Conservation (phyloP, 2,113 vertebrate genomes). For the Siniperca chuatsi region DNA sequence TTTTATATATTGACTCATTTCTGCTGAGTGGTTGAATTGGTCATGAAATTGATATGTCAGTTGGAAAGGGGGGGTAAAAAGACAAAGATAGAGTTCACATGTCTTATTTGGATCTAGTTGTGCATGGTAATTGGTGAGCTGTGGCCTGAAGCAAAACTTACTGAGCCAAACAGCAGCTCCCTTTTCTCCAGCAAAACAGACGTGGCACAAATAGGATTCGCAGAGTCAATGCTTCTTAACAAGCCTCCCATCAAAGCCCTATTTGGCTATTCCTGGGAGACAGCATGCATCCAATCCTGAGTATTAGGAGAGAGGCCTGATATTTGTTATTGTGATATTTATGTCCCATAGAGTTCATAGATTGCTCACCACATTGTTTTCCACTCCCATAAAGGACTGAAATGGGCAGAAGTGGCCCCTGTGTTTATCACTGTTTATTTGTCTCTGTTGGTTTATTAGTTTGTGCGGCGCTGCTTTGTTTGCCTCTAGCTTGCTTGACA, state of each 20-base stretch:
- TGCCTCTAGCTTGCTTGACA: slow-evolving; percentile 84
- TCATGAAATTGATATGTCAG: slow-evolving; percentile 47
- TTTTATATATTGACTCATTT: slow-evolving; percentile 26
- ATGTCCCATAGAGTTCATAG: slow-evolving; percentile 68
- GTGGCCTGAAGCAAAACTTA: slow-evolving; percentile 55
- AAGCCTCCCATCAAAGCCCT: slow-evolving; percentile 71
- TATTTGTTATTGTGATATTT: slow-evolving; percentile 79
- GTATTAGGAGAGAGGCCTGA: slow-evolving; percentile 63
- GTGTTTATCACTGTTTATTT: slow-evolving; percentile 81
- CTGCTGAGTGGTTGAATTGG: slow-evolving; percentile 15
- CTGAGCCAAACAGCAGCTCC: slow-evolving; percentile 44
- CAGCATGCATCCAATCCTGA: slow-evolving; percentile 59
- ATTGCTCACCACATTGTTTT: slow-evolving; percentile 77
- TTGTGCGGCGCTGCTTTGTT: slow-evolving; percentile 76
- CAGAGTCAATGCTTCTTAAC: slow-evolving; percentile 67
- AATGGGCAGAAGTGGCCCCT: slow-evolving; percentile 72
- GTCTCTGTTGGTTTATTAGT: slow-evolving; percentile 82
- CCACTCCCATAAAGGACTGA: slow-evolving; percentile 66
- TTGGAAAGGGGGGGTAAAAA: not conserved
- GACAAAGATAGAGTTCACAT: slow-evolving; percentile 37
- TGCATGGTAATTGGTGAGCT: slow-evolving; percentile 54
- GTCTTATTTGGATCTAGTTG: slow-evolving; percentile 39
- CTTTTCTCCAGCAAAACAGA: slow-evolving; percentile 41
- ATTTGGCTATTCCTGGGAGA: slow-evolving; percentile 71
- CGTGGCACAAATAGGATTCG: slow-evolving; percentile 55